Evolutionary conservation across 2,797 vertebrate species (phyloP).

Genomic region (Sylvia borin): DNA sequence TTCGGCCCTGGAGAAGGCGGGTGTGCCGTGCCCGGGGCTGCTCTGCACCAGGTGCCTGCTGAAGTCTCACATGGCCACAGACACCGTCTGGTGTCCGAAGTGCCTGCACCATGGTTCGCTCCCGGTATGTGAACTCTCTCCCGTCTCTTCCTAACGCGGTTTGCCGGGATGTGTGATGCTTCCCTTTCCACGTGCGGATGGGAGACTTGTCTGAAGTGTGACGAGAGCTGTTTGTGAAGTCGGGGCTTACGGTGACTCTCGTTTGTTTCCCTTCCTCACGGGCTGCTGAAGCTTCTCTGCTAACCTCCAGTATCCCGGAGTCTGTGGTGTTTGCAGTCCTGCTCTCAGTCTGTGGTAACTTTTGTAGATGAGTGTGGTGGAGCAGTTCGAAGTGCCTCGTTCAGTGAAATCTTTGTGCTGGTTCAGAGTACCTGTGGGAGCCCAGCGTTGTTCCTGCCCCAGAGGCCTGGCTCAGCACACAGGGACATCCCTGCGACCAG

Average conservation of each 20-base stretch:
- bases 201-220: background rate
- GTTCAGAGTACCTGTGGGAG: background rate
- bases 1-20: background rate
- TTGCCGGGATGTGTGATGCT: background rate
- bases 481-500: background rate
- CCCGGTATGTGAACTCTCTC: background rate
- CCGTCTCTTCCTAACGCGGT: rapidly evolving
- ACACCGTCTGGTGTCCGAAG: background rate
- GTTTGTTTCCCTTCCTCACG: background rate
- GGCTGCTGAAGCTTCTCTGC: background rate
- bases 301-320: too few species aligned
- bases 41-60: background rate
- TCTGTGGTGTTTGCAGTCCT: rapidly evolving
- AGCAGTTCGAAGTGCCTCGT: background rate
- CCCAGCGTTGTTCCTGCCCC: background rate
- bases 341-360: rapidly evolving
- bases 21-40: background rate
- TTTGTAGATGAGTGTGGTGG: rapidly evolving
- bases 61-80: rapidly evolving
- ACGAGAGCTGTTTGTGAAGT: background rate
- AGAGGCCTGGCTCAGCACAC: background rate
- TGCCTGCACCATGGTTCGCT: rapidly evolving
- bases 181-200: background rate
- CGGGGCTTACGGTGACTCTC: rapidly evolving
- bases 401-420: background rate